Base-by-base conservation (phyloP, 2,888 invertebrate species). In the Diploptera punctata region DNA sequence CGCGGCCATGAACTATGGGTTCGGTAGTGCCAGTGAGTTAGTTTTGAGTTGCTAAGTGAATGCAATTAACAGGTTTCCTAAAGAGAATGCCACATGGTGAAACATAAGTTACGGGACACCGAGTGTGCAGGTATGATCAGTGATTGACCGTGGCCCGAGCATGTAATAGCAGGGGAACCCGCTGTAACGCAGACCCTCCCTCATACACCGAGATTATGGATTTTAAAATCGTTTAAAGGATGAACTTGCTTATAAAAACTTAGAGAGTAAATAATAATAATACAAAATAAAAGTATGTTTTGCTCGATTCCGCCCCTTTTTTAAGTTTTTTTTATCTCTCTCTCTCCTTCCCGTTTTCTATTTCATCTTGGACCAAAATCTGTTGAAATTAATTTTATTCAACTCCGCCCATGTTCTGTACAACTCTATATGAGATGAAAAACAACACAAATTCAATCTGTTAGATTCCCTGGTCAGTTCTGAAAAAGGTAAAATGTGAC, bases 171-270 rank as follows among this genome's bases (percentile, higher is more conserved):
- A 21, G 52, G 47, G 47, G 4, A 47, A n/a, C 5, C 18, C n/a
- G 1, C n/a, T 1, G 47, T 18, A 18, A 18, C 18, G 47, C 47
- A 24, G 57, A 7, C 29, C 57, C 57, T 29, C 57, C 57, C 57
- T 57, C 57, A 2, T n/a, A 29, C 57, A 57, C 4, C 29, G 9
- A 57, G 57, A 57, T 57, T 57, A 57, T 13, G 57, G 57, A 57
- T 31, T 57, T 57, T 57, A 57, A 57, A 57, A 29, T 57, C 57
- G 57, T 57, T 57, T 57, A 57, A 19, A 57, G 57, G 57, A 57
- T 57, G 57, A 13, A 29, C 29, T 57, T 57, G 57, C 4, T 9
- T 31, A n/a, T 57, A 57, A 57, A 31, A 57, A 1, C 10, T 2
- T 16, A 57, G n/a, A 57, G 57, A 29, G n/a, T 29, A 57, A 4